Conservation (phyloP, 2,797 vertebrate species). For the Vespertilio murinus region DNA sequence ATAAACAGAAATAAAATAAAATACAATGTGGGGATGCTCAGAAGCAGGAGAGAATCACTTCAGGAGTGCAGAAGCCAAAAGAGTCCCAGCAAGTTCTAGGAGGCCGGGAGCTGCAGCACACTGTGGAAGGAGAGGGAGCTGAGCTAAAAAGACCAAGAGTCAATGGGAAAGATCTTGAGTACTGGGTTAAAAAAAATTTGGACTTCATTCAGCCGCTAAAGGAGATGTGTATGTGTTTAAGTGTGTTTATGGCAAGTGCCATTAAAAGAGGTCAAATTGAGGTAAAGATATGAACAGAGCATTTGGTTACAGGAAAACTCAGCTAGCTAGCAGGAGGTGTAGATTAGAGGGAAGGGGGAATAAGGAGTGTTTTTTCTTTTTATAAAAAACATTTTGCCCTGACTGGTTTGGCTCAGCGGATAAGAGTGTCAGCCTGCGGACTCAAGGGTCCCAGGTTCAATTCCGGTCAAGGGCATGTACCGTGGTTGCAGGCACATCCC, state of each 20-base stretch:
- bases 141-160: background rate
- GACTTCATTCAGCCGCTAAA: background rate
- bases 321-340: background rate
- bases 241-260: background rate
- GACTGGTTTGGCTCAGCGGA: too few species aligned
- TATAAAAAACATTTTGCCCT: background rate
- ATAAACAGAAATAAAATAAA: conserved; percentile 18
- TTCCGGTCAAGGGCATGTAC: too few species aligned
- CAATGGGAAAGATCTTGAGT: background rate
- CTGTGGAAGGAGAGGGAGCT: background rate
- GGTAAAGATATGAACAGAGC: background rate
- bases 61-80: background rate
- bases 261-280: background rate
- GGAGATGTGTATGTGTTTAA: background rate
- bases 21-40: background rate
- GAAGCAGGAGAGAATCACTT: background rate
- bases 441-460: too few species aligned
- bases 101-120: background rate
- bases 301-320: background rate
- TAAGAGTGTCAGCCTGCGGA: too few species aligned
- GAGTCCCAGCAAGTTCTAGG: background rate
- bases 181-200: background rate
- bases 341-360: background rate
- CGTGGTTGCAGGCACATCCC: too few species aligned
- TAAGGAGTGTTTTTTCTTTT: background rate